These are phyloP conservation scores for Caenorhabditis becei DNA, from an alignment of 2,888 invertebrate genomes.

Conservation along the genomic window DNA sequence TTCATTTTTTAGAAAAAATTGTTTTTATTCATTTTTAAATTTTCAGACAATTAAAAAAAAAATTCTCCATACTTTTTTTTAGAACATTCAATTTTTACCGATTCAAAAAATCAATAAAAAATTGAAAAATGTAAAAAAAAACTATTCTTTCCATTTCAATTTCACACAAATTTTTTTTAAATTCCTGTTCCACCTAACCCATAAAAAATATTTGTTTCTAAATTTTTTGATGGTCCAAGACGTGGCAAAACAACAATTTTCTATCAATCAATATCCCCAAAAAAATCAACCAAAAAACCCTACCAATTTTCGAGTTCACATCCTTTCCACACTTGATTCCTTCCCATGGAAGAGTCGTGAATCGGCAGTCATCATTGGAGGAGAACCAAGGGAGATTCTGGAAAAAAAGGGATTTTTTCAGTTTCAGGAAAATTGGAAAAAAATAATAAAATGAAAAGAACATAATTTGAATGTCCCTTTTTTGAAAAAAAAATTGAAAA, in stretches of 20 bases:
- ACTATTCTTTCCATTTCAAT: no score
- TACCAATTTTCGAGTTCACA: constrained; percentile 88
- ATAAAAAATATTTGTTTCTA: no score
- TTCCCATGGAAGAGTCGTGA: constrained; percentile 69
- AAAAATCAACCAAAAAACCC: background rate
- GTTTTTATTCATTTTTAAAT: background rate
- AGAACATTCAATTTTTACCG: no score
- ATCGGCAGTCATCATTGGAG: constrained; percentile 72
- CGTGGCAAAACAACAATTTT: no score
- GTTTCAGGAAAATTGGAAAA: background rate
- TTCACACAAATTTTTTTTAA: no score
- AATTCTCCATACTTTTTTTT: no score
- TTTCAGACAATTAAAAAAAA: no score
- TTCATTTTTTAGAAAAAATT: background rate
- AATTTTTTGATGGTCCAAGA: no score
- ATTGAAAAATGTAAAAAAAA: no score
- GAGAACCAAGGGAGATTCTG: constrained; percentile 79
- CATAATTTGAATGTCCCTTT: background rate
- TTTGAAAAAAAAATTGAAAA: no score
- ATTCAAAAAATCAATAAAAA: no score
- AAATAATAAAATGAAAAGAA: background rate
- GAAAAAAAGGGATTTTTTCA: constrained; percentile 12
- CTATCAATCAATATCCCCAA: background rate
- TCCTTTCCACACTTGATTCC: constrained; percentile 78
- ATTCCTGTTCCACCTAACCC: no score